Conservation (phyloP, 2,113 vertebrate genomes). For the Platysteira castanea region DNA sequence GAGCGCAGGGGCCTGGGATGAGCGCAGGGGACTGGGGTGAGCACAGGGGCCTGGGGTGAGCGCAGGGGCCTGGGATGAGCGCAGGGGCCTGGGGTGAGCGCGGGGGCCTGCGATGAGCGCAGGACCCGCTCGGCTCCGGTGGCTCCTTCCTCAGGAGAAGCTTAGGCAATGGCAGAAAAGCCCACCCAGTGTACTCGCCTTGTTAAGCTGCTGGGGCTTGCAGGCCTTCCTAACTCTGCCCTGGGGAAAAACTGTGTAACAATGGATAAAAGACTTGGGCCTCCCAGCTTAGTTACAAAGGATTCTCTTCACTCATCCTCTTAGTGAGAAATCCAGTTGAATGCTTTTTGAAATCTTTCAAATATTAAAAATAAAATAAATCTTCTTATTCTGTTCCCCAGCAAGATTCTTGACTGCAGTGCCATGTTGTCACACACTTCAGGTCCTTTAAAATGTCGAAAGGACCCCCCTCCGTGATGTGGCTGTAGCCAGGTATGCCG, state of each 20-base stretch:
- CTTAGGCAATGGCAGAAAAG: slow-evolving; percentile 28
- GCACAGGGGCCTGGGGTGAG: background rate
- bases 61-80: background rate
- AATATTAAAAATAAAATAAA: slow-evolving; percentile 60
- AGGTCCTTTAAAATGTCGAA: background rate
- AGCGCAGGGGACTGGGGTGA: too few species aligned
- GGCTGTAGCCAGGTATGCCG: background rate
- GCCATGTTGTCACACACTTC: slow-evolving; percentile 23
- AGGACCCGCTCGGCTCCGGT: background rate
- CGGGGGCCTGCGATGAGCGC: background rate
- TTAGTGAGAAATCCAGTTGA: slow-evolving; percentile 68
- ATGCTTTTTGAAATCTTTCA: slow-evolving; percentile 56
- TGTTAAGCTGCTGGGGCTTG: slow-evolving; percentile 53
- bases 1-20: background rate
- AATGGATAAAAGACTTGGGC: slow-evolving; percentile 59
- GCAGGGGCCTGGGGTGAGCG: too few species aligned
- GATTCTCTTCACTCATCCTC: slow-evolving; percentile 51
- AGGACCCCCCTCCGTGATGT: slow-evolving; percentile 6
- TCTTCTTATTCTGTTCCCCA: background rate
- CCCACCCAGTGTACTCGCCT: slow-evolving; percentile 21
- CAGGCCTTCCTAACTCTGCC: slow-evolving; percentile 41
- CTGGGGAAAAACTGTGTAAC: slow-evolving; percentile 38
- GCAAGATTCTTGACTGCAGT: slow-evolving; percentile 18
- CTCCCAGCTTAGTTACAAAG: slow-evolving; percentile 41
- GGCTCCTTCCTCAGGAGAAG: background rate